Percentiles rank a stretch among this genome's conserved stretches.
Evolutionary conservation across 2,888 invertebrate species (phyloP).

Genomic region (Xestoiulus laeticollis): DNA sequence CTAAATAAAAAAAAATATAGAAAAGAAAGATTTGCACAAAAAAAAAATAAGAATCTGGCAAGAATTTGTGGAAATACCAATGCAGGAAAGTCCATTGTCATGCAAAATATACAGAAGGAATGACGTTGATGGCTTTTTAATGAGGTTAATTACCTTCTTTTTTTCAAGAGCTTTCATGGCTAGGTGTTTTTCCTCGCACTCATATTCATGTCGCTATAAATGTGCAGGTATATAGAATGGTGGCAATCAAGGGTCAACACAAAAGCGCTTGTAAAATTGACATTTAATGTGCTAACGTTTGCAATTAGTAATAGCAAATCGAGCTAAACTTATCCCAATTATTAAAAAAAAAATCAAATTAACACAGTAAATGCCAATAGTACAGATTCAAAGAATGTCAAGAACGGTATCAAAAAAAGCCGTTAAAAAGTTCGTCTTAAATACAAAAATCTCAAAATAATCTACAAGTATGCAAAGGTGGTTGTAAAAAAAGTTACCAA

Average conservation of each 20-base stretch:
- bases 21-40: not conserved
- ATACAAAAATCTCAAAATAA: conserved; percentile 35
- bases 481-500: not conserved
- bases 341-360: not conserved
- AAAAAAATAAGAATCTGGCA: not conserved
- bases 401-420: not conserved
- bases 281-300: conserved; percentile 24
- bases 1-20: not conserved
- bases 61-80: not conserved
- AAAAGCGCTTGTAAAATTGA: conserved; percentile 28
- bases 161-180: conserved; percentile 52
- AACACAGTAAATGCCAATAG: conserved; percentile 34
- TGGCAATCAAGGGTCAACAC: conserved; percentile 43
- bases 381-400: not conserved
- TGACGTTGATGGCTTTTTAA: not conserved
- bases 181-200: conserved; percentile 53
- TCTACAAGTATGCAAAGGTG: not conserved
- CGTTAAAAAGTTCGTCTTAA: not conserved
- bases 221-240: conserved; percentile 46
- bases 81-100: conserved; percentile 6
- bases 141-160: conserved; percentile 51
- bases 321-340: not conserved
- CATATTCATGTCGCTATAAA: conserved; percentile 54
- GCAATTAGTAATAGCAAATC: not conserved
- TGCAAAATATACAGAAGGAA: conserved; percentile 44